Conservation (phyloP, 1,140 invertebrate genomes). For the Sinella curviseta region DNA sequence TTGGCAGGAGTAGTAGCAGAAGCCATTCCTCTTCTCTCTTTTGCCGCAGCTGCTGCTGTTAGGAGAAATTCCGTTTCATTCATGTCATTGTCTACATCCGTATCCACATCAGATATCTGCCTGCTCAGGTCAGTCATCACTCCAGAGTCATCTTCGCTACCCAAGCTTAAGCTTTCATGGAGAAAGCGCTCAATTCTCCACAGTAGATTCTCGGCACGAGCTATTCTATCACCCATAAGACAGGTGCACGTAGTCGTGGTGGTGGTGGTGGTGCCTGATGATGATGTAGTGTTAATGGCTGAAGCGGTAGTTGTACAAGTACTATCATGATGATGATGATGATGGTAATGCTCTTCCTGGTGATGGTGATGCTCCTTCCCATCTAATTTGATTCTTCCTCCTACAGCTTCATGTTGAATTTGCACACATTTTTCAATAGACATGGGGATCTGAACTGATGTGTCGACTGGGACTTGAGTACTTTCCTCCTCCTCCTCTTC, state of each 20-base stretch:
- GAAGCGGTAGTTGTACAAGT: not conserved
- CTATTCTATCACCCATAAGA: slow-evolving; percentile 36
- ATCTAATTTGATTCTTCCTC: not conserved
- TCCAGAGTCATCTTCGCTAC: slow-evolving; percentile 67
- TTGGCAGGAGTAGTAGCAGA: not conserved
- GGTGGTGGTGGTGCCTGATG: slow-evolving; percentile 4
- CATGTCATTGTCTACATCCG: slow-evolving; percentile 60
- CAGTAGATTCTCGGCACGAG: slow-evolving; percentile 49
- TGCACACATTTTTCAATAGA: not conserved
- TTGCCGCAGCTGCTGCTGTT: slow-evolving; percentile 32
- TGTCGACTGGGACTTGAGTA: not conserved
- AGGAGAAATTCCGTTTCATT: slow-evolving; percentile 35
- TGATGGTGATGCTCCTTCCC: not conserved
- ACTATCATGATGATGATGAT: not conserved
- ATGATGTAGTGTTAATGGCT: slow-evolving; percentile 19
- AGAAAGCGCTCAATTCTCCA: slow-evolving; percentile 49
- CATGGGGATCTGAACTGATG: not conserved
- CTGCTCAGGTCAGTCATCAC: slow-evolving; percentile 70
- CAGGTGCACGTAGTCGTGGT: slow-evolving; percentile 20
- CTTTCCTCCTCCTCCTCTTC: not conserved
- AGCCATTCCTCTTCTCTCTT: slow-evolving; percentile 22
- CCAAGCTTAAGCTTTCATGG: slow-evolving; percentile 46
- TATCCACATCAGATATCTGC: slow-evolving; percentile 68
- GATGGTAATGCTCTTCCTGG: not conserved
- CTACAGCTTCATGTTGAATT: not conserved